Evolutionary conservation across 2,888 invertebrate genomes (phyloP).

Genomic region (Nomada goodeniana): DNA sequence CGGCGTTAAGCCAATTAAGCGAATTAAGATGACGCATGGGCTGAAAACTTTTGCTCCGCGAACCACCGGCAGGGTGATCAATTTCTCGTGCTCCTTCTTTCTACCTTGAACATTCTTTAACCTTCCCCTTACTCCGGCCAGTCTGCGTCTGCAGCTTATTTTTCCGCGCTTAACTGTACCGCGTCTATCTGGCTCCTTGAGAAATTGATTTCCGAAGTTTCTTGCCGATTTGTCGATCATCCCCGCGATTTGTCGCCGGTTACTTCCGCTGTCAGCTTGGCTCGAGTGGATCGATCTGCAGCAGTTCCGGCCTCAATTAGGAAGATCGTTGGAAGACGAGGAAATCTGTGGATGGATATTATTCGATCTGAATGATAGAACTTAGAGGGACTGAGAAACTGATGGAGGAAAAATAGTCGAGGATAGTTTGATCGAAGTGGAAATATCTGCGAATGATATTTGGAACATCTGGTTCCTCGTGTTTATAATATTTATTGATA

Average conservation of each 20-base stretch:
- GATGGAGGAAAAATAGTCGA: no score
- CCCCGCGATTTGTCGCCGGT: conserved; percentile 43
- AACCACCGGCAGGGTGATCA: conserved; percentile 68
- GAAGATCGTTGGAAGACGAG: background rate
- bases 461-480: no score
- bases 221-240: conserved; percentile 38
- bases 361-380: no score
- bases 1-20: conserved; percentile 80
- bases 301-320: conserved; percentile 29
- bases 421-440: no score
- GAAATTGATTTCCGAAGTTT: conserved; percentile 65
- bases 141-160: conserved; percentile 19
- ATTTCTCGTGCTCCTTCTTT: conserved; percentile 63
- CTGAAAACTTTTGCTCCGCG: conserved; percentile 74
- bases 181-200: background rate
- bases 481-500: no score
- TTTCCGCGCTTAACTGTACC: conserved; percentile 9
- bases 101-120: conserved; percentile 31
- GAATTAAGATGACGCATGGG: conserved; percentile 81
- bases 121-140: conserved; percentile 25
- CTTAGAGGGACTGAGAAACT: no score
- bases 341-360: background rate
- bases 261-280: conserved; percentile 43
- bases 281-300: conserved; percentile 26
- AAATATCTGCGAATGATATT: no score